Evolutionary conservation across 2,797 vertebrate species (phyloP).

Genomic region (Anisognathus igniventris): DNA sequence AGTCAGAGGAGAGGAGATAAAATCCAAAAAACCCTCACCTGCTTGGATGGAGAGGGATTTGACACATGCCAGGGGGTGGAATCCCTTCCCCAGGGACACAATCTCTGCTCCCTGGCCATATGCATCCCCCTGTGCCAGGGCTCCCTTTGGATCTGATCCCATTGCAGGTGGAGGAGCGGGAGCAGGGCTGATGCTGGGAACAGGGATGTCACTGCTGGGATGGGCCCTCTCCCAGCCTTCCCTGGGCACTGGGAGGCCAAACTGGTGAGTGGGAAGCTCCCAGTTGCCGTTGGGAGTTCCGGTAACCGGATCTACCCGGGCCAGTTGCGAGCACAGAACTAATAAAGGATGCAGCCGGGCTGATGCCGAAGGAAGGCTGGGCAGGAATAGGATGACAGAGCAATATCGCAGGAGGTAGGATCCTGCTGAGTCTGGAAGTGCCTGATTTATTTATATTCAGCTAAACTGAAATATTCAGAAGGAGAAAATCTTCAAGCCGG

Average conservation of each 20-base stretch:
- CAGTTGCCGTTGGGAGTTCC: background rate
- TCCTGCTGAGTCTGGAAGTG: slow-evolving; percentile 44
- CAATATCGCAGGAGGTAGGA: slow-evolving; percentile 45
- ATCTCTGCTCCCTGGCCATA: accelerated
- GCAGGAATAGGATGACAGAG: slow-evolving; percentile 54
- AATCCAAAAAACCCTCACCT: background rate
- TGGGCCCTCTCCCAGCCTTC: background rate
- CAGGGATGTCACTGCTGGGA: background rate
- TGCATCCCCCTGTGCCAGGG: background rate
- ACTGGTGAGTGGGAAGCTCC: background rate
- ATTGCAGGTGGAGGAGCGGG: accelerated
- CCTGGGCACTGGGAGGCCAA: background rate
- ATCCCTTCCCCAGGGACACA: accelerated
- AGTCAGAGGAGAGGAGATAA: background rate
- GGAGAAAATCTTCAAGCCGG: background rate
- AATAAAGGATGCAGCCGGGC: background rate
- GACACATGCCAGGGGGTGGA: accelerated
- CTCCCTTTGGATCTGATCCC: background rate
- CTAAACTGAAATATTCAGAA: slow-evolving; percentile 33
- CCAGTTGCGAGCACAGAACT: background rate
- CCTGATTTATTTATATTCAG: slow-evolving; percentile 47
- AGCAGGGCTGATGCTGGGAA: background rate
- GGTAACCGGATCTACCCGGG: background rate
- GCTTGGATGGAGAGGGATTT: background rate
- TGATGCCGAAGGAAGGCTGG: background rate